A percentile compares a stretch with the other conserved stretches of the same genome.
These are phyloP conservation scores for Imbricaverruca yamaguchii DNA, from an alignment of 2,888 invertebrate species.

Conservation along the genomic window DNA sequence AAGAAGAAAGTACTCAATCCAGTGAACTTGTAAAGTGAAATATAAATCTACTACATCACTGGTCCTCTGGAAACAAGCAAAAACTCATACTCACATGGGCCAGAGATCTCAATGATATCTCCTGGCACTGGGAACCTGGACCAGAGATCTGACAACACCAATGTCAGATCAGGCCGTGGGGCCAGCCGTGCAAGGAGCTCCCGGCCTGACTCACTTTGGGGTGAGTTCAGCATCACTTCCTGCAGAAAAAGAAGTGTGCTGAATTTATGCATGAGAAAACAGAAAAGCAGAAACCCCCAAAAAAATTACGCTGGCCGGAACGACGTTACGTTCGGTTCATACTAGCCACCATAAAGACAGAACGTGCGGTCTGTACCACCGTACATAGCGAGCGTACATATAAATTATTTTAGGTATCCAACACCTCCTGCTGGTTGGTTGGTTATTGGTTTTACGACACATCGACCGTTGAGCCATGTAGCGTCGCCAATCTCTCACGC, in stretches of 20 bases:
- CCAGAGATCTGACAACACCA: background rate
- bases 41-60: background rate
- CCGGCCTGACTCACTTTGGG: background rate
- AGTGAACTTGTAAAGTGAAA: background rate
- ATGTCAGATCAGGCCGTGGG: background rate
- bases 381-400: too few relatives aligned
- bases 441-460: too few relatives aligned
- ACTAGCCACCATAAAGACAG: too few relatives aligned
- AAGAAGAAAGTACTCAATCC: background rate
- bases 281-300: too few relatives aligned
- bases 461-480: too few relatives aligned
- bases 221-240: background rate
- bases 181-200: background rate
- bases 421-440: too few relatives aligned
- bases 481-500: too few relatives aligned
- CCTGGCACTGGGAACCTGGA: background rate
- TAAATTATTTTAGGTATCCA: too few relatives aligned
- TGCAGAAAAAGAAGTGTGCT: background rate
- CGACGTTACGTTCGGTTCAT: too few relatives aligned
- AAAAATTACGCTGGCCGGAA: too few relatives aligned
- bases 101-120: background rate
- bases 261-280: background rate
- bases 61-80: background rate
- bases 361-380: too few relatives aligned
- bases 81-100: background rate